Conservation (phyloP, 2,113 vertebrate genomes). For the Neolamprologus caudopunctatus region DNA sequence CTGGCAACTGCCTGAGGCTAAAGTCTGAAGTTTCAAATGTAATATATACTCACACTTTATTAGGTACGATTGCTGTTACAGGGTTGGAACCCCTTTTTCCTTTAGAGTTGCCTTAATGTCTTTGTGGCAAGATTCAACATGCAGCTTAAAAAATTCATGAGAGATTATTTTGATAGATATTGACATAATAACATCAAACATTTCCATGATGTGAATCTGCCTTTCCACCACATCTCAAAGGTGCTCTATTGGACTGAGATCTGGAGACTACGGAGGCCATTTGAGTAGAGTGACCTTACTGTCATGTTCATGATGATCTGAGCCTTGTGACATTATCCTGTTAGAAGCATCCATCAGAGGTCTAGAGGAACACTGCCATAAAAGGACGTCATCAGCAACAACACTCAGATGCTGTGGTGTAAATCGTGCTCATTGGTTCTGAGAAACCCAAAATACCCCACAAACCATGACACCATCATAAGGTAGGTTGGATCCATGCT, state of each 20-base stretch:
- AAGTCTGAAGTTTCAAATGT: not conserved
- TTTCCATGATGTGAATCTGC: not conserved
- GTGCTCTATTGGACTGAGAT: not conserved
- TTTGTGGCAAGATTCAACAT: not conserved
- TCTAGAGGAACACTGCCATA: not conserved
- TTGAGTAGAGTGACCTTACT: not conserved
- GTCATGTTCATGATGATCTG: not conserved
- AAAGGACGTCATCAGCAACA: not conserved
- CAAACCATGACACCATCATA: fast-evolving
- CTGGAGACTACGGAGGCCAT: not conserved
- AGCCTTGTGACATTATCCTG: not conserved
- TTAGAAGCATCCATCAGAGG: not conserved
- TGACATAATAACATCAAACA: not conserved
- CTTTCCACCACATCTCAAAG: not conserved
- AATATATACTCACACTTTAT: not conserved
- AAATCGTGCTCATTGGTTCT: not conserved
- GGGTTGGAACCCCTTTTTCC: not conserved
- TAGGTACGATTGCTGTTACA: not conserved
- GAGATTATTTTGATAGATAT: not conserved
- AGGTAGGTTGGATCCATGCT: not conserved
- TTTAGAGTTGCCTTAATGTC: not conserved
- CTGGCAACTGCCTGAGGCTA: not conserved
- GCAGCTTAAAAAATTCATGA: not conserved
- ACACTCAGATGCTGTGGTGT: not conserved
- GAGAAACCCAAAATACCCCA: not conserved